A percentile compares a stretch with the other conserved stretches of the same genome.
Evolutionary conservation across 2,113 vertebrate genomes (phyloP).

Genomic region (Hippocampus comes): DNA sequence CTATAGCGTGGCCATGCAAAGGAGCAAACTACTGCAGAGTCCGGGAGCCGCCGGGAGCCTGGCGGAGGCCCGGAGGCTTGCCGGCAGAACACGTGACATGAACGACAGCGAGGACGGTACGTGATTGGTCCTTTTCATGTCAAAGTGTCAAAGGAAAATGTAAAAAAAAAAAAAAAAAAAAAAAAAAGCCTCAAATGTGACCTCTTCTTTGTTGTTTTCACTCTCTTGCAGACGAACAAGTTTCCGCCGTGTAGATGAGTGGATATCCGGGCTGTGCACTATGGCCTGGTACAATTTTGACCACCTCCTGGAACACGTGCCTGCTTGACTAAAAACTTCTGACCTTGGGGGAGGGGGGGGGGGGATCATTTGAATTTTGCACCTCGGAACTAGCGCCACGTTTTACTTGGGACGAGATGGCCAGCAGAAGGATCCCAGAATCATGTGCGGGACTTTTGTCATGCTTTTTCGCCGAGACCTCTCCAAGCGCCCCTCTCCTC

Average conservation of each 20-base stretch:
- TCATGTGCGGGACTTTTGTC: too few relatives aligned
- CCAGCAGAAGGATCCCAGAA: too few relatives aligned
- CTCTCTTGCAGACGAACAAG: conserved; percentile 88
- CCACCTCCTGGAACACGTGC: conserved; percentile 54
- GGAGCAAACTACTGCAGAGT: conserved; percentile 87
- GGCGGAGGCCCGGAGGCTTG: conserved; percentile 74
- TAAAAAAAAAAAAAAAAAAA: neutral
- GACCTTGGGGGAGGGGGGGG: neutral
- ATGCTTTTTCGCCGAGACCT: too few relatives aligned
- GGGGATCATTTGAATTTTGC: too few relatives aligned
- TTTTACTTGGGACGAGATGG: too few relatives aligned
- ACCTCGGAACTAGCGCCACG: too few relatives aligned
- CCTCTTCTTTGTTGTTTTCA: neutral
- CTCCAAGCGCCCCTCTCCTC: too few relatives aligned
- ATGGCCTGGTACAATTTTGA: conserved; percentile 16
- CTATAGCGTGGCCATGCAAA: conserved; percentile 96
- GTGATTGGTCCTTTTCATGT: conserved; percentile 27
- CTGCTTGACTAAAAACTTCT: neutral
- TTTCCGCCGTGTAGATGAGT: conserved; percentile 80
- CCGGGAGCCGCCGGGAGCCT: conserved; percentile 70
- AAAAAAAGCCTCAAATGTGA: neutral
- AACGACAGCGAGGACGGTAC: conserved; percentile 90
- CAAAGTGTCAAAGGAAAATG: neutral
- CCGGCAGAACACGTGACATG: conserved; percentile 54
- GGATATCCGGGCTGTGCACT: conserved; percentile 25